Conservation (phyloP, 2,888 invertebrate species). For the Mystacides longicornis region DNA sequence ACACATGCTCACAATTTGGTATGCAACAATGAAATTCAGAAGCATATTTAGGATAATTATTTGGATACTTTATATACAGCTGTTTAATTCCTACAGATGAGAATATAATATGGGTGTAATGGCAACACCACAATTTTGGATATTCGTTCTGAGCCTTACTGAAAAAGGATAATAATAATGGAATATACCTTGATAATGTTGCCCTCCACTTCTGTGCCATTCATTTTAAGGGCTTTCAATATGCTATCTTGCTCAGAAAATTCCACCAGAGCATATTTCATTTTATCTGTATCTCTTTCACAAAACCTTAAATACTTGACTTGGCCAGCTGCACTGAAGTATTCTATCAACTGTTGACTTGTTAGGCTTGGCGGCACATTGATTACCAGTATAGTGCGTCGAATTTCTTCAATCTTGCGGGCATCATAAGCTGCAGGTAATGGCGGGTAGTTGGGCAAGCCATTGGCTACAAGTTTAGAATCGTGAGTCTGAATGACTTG, state of each 20-base stretch:
- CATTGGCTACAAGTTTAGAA: constrained; percentile 73
- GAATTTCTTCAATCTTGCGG: constrained; percentile 89
- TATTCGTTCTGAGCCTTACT: not conserved
- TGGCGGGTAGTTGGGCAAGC: constrained; percentile 85
- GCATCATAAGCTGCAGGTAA: constrained; percentile 82
- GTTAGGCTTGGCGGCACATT: constrained; percentile 67
- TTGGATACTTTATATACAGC: too few species aligned
- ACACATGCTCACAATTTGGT: too few species aligned
- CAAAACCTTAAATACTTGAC: constrained; percentile 93
- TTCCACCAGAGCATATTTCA: constrained; percentile 82
- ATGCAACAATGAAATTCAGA: too few species aligned
- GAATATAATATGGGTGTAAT: too few species aligned
- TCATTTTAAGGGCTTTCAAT: constrained; percentile 76
- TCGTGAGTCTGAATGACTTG: constrained; percentile 82
- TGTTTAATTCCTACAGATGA: too few species aligned
- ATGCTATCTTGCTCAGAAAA: constrained; percentile 88
- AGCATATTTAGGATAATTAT: too few species aligned
- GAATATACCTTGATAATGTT: constrained; percentile 47
- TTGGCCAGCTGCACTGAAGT: constrained; percentile 82
- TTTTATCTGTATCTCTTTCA: constrained; percentile 68
- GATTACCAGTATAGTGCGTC: constrained; percentile 82
- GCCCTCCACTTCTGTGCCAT: constrained; percentile 70
- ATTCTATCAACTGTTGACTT: constrained; percentile 80
- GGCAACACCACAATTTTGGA: not conserved
- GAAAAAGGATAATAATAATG: not conserved